Evolutionary conservation across 2,888 invertebrate species (phyloP).

Genomic region (Amiota minor): DNA sequence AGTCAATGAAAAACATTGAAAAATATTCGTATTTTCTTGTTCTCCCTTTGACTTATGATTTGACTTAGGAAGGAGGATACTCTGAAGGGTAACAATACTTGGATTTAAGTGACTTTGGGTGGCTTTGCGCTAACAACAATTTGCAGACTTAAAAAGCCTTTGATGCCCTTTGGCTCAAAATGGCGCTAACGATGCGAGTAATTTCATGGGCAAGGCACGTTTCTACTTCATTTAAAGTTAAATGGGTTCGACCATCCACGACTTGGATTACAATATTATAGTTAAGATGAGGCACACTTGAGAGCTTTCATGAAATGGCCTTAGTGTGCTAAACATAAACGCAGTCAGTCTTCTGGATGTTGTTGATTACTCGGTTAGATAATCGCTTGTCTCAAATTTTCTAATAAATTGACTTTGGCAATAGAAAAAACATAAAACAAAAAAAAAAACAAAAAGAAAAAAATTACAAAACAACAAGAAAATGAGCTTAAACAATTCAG

Average conservation of each 20-base stretch:
- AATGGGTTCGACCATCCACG: slow-evolving; percentile 24
- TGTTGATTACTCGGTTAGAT: slow-evolving; percentile 50
- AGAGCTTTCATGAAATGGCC: slow-evolving; percentile 35
- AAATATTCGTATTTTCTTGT: too few relatives aligned
- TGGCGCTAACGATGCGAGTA: slow-evolving; percentile 70
- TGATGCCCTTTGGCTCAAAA: slow-evolving; percentile 56
- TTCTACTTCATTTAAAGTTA: slow-evolving; percentile 65
- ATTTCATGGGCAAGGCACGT: slow-evolving; percentile 63
- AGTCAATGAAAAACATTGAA: too few relatives aligned
- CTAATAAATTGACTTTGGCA: slow-evolving; percentile 66
- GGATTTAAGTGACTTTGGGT: too few relatives aligned
- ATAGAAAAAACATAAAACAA: slow-evolving; percentile 55
- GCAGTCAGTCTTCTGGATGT: slow-evolving; percentile 36
- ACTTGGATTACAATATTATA: background rate
- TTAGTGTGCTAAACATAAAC: slow-evolving; percentile 40
- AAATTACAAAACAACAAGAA: background rate
- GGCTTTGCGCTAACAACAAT: too few relatives aligned
- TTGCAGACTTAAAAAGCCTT: too few relatives aligned
- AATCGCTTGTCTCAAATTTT: slow-evolving; percentile 63
- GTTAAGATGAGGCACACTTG: background rate
- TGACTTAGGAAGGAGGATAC: too few relatives aligned
- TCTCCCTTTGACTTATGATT: too few relatives aligned
- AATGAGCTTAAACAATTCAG: slow-evolving; percentile 39
- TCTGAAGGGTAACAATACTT: too few relatives aligned
- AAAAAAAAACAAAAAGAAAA: background rate